Base-by-base conservation (phyloP, 2,888 invertebrate species). In the Malthinus flaveolus region DNA sequence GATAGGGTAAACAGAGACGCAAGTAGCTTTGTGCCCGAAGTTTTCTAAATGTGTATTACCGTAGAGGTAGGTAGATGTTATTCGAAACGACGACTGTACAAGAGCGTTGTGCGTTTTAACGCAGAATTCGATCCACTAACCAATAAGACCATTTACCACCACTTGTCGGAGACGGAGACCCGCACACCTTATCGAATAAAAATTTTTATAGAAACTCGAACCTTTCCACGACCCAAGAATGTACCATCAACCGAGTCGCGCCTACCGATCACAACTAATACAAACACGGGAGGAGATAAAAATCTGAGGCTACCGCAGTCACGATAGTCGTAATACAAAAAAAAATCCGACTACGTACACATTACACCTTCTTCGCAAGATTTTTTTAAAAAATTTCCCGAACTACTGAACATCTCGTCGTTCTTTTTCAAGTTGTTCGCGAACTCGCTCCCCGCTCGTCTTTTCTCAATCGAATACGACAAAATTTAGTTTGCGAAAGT, bases 1-100 rank as follows among this genome's bases (percentile, higher is more conserved):
- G 69, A 71, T 68, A 68, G 71, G 71, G 70, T 70, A 71, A 72
- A 70, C 70, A 70, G 69, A 68, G 68, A 68, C 45, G 61, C 59
- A 62, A 57, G 58, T 49, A 51, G 54, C 57, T 58, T 56, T 59
- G 59, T 54, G 48, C 52, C 50, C 55, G 60, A 63, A 61, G 65
- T 63, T 58, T 56, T 60, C 62, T 65, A 65, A 65, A 66, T 59
- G 56, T 51, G 49, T 37, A 54, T 55, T 57, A 60, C 51, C 54
- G 48, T 23, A 23, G 44, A 62, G 61, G 63, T 61, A 59, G 65
- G 63, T 23, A 23, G 23, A 23, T 23, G 23, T 23, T 23, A 23
- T 23, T 23, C 44, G 54, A 49, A 54, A 49, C 59, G 7, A 9
- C n/a, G 9, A 12, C 12, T 12, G 7, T 9, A 9, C 23, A 23